These are phyloP conservation scores for Picathartes gymnocephalus DNA, from an alignment of 2,113 vertebrate species.

Conservation along the genomic window DNA sequence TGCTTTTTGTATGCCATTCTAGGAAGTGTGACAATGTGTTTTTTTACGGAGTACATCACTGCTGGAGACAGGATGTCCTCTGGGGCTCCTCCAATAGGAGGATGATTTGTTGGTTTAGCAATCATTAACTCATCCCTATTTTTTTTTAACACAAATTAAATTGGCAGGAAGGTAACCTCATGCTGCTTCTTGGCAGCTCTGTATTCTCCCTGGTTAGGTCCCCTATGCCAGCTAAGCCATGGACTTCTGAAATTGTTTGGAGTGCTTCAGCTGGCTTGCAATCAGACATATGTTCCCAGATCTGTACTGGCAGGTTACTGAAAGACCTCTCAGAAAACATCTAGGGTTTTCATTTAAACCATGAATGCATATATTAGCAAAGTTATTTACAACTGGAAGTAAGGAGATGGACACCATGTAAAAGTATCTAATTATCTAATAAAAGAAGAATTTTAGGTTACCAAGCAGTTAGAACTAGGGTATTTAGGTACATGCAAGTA, in stretches of 20 bases:
- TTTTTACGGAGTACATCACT: constrained; percentile 33
- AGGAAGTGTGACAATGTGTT: constrained; percentile 44
- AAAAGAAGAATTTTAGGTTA: not conserved
- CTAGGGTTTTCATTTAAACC: not conserved
- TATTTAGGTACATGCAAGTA: not conserved
- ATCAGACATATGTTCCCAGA: not conserved
- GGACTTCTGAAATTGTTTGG: not conserved
- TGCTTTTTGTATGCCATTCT: not conserved
- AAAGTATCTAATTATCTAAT: not conserved
- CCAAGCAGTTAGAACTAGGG: not conserved
- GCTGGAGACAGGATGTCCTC: constrained; percentile 44
- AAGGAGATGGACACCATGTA: not conserved
- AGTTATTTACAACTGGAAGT: not conserved
- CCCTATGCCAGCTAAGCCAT: not conserved
- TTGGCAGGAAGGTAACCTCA: not conserved
- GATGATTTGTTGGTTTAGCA: constrained; percentile 61
- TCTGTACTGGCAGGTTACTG: not conserved
- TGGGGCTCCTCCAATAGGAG: constrained; percentile 40
- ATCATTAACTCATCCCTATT: constrained; percentile 36
- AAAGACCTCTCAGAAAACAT: not conserved
- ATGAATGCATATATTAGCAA: not conserved
- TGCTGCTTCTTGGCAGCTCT: constrained; percentile 24
- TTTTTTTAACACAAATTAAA: not conserved
- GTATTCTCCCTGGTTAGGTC: not conserved
- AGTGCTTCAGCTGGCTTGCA: not conserved